Evolutionary conservation across 1,140 invertebrate genomes (phyloP), one percentile per base, ranked within the genome.

Genomic region (Vanessa atalanta): DNA sequence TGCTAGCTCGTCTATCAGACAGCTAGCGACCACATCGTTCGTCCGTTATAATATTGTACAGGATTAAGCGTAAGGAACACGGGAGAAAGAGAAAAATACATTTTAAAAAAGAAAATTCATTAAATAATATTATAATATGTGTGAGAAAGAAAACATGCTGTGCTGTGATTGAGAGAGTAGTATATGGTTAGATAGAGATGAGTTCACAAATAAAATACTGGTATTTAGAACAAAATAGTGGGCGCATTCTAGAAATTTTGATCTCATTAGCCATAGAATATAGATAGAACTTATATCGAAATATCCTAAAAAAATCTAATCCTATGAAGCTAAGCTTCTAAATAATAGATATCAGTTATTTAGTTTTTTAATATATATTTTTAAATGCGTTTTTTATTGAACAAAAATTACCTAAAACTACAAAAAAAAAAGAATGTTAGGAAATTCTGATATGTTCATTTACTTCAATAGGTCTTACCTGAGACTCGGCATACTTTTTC

Each of bases 401-500:
- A 65, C 3, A 31, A 72, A 65, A 37, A 64, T 64, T 31, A 64
- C 65, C 65, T 53, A 75, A 70, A 60, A 70, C 67, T 79, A 79
- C 64, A 51, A 70, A 57, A 67, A 20, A 63, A 66, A 65, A 26
- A 23, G 23, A n/a, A n/a, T 70, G 48, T 70, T 15, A 16, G 26
- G 47, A 20, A 71, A 16, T 71, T 20, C 16, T 26, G 70, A 37
- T 64, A 51, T 65, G 48, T 47, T 16, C 3, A 23, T 53, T 23
- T 48, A 61, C 26, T 16, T 53, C 23, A 9, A 16, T 23, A 73
- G 6, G 13, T 13, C 91, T 91, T 94, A 98, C 97, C 97, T 98
- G 63, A 98, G 93, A 90, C 97, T 98, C 8, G 98, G 98, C 97
- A 98, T 98, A 93, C 97, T 98, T 93, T 98, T 98, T 63, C 97